Conservation (phyloP, 2,888 invertebrate species). For the Drosophila niveifrons region DNA sequence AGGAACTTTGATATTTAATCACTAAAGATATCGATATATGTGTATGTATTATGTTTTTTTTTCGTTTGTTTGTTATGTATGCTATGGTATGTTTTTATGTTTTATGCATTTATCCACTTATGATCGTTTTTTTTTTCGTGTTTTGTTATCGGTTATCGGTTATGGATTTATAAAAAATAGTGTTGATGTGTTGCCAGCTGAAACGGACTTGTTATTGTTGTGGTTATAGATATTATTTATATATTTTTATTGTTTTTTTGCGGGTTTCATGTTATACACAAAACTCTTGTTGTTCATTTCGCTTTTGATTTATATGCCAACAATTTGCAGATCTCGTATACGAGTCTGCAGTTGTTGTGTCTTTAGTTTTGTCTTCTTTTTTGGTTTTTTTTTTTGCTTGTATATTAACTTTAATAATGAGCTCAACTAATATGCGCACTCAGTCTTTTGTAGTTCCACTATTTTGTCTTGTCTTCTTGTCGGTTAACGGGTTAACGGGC, state of each 20-base stretch:
- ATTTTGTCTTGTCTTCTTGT: slow-evolving; percentile 76
- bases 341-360: slow-evolving; percentile 25
- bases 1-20: slow-evolving; percentile 85
- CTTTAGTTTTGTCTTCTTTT: slow-evolving; percentile 27
- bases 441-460: slow-evolving; percentile 83
- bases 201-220: slow-evolving; percentile 78
- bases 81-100: slow-evolving; percentile 40
- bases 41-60: slow-evolving; percentile 38
- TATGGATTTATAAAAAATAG: slow-evolving; percentile 72
- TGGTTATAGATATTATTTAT: slow-evolving; percentile 35
- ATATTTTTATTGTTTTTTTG: slow-evolving; percentile 33
- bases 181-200: slow-evolving; percentile 75
- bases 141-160: slow-evolving; percentile 59
- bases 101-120: slow-evolving; percentile 24
- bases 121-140: slow-evolving; percentile 43
- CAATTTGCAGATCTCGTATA: slow-evolving; percentile 33
- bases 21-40: slow-evolving; percentile 77
- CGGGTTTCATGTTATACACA: slow-evolving; percentile 62
- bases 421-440: slow-evolving; percentile 83
- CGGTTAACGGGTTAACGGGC: slow-evolving; percentile 52
- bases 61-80: slow-evolving; percentile 46
- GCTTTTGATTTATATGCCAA: slow-evolving; percentile 24
- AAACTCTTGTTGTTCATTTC: slow-evolving; percentile 42
- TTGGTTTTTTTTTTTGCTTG: slow-evolving; percentile 44
- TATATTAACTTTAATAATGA: slow-evolving; percentile 76